Evolutionary conservation across 2,113 vertebrate genomes (phyloP).

Genomic region (Zosterops japonicus): DNA sequence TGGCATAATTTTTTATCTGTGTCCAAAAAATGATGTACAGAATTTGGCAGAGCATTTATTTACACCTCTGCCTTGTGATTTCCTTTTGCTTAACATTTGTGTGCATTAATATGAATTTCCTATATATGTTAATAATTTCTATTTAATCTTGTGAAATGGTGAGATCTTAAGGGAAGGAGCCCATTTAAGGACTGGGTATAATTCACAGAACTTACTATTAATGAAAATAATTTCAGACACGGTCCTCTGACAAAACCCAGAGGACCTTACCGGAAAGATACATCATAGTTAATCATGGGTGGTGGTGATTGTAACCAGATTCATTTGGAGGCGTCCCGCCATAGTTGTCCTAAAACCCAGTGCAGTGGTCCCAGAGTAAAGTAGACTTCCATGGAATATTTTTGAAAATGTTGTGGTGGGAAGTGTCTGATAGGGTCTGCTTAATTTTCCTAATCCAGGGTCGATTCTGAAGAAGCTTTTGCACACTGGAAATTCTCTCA

Average conservation of each 20-base stretch:
- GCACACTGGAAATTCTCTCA: conserved; percentile 98
- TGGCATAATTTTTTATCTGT: not conserved
- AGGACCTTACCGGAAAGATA: not conserved
- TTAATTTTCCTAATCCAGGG: conserved; percentile 75
- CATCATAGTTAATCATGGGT: not conserved
- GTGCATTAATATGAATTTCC: not conserved
- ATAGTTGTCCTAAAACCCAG: not conserved
- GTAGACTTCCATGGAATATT: not conserved
- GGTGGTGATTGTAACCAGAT: not conserved
- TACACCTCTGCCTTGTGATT: not conserved
- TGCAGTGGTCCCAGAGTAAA: not conserved
- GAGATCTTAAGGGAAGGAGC: not conserved
- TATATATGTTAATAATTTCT: not conserved
- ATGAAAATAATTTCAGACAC: not conserved
- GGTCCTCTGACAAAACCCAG: not conserved
- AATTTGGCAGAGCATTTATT: not conserved
- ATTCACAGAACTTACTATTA: not conserved
- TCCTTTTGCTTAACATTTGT: not conserved
- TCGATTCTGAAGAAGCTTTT: conserved; percentile 98
- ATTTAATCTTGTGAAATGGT: not conserved
- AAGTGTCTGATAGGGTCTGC: not conserved
- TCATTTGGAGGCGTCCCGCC: not conserved
- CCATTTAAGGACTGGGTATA: not conserved
- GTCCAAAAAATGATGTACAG: not conserved
- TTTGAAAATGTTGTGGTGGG: not conserved